Evolutionary conservation across 2,888 invertebrate genomes (phyloP).

Genomic region (Laspeyria flexula): DNA sequence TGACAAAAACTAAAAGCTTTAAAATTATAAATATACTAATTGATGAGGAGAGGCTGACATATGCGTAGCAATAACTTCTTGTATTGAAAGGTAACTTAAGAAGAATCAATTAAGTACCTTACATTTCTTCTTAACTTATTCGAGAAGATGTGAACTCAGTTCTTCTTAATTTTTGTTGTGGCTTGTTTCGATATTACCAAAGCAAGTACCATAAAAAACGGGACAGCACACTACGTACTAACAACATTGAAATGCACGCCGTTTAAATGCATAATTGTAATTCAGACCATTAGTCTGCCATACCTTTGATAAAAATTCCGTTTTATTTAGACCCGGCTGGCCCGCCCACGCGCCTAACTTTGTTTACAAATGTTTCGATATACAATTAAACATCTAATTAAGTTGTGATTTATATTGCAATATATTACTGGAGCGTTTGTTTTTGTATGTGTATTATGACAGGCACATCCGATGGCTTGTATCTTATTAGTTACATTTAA

Average conservation of each 20-base stretch:
- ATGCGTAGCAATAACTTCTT: no score
- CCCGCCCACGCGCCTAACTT: slow-evolving; percentile 17
- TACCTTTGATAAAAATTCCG: slow-evolving; percentile 23
- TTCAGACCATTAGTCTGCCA: slow-evolving; percentile 28
- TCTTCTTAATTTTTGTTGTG: no score
- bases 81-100: no score
- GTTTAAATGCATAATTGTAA: slow-evolving; percentile 36
- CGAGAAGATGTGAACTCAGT: no score
- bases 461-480: neutral
- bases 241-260: slow-evolving; percentile 4
- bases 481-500: slow-evolving; percentile 12
- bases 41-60: no score
- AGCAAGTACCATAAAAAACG: no score
- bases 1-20: no score
- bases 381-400: slow-evolving; percentile 34
- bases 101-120: no score
- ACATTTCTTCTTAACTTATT: no score
- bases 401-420: slow-evolving; percentile 27
- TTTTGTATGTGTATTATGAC: slow-evolving; percentile 1
- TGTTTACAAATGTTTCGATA: slow-evolving; percentile 22
- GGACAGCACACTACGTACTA: neutral
- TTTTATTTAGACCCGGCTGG: slow-evolving; percentile 20
- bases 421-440: slow-evolving; percentile 15
- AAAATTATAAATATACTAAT: no score
- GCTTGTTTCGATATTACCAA: no score